Evolutionary conservation across 1,140 invertebrate genomes (phyloP), one percentile per base, ranked within the genome.

Genomic region (Temnothorax longispinosus): DNA sequence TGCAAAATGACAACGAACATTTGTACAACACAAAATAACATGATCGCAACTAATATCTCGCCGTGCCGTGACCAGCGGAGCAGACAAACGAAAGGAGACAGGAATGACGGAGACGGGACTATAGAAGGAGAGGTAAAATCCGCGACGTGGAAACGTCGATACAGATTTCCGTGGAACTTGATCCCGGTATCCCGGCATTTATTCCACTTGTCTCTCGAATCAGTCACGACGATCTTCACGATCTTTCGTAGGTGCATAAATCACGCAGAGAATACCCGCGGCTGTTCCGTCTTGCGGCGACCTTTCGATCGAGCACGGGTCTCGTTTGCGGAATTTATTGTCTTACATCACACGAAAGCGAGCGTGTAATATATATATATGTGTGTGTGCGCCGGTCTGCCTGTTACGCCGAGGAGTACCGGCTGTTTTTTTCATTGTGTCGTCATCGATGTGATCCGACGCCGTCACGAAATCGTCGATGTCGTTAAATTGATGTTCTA

Each of bases 21-120:
- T 88, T 84, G 52, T 54, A 15, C 52, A 54, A 6, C 52, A n/a
- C 3, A 6, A 54, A 54, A 54, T 54, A 54, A 54, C 52, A 54
- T 2, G 82, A 21, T 84, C n/a, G 91, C 90, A 89, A 92, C 92
- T 93, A 93, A 93, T 91, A 89, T 87, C 85, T 91, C 88, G 80
- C 74, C 88, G 77, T 90, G 86, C 85, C 58, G 60, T 32, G 56
- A 69, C n/a, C 64, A 15, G 21, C 1, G 27, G 5, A 15, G 41
- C 41, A 69, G 56, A 58, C n/a, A n/a, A 18, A 60, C 21, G 67
- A 47, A 47, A 62, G 58, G 21, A 69, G 65, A 69, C 41, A 27
- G 41, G 41, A n/a, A 50, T 50, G 65, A 69, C 4, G 52, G 54
- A 11, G 62, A 54, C 32, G 52, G n/a, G 62, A 58, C 2, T 10